Base-by-base conservation (phyloP, 2,113 vertebrate species). In the Chaetura pelagica region DNA sequence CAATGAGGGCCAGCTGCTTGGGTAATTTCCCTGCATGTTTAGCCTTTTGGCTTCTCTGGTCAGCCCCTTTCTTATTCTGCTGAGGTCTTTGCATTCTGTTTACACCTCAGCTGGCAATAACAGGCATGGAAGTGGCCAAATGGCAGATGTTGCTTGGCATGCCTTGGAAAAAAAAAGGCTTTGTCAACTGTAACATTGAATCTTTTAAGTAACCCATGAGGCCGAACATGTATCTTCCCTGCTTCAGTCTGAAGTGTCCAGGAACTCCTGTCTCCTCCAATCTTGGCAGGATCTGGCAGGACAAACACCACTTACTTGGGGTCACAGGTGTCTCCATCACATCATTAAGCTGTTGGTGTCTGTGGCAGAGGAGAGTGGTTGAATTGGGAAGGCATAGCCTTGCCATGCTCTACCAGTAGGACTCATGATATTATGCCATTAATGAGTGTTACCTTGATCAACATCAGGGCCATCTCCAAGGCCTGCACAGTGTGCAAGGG, bases 241-340 rank as follows among this genome's bases (percentile, higher is more conserved):
- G 18, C 27, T 24, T 2, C 10, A 26, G 5, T 44, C 34, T 72
- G 35, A 82, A 22, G 48, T 73, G n/a, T 48, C 42, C 32, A 63
- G 63, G 34, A 96, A 15, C 24, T 88, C 52, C 21, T 26, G 9
- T 38, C 48, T 93, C 21, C 49, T 63, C 27, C 69, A 2, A 14
- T 46, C 40, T 40, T 87, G 61, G 29, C 54, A 68, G 59, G 63
- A 68, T 87, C 42, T 73, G 51, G 20, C 24, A 54, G 55, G 26
- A 44, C 18, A 7, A 22, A 12, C 1, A 6, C 40, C 48, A 63
- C 77, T 35, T 44, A 9, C 32, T 84, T 2, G 0, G 5, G 49
- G 10, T 54, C 42, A 21, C 9, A 40, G 44, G 11, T 68, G 15
- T 67, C n/a, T 83, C 24, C 74, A 77, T 20, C 20, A 24, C 0